Conservation (phyloP, 2,888 invertebrate genomes). For the Harmothoe impar region DNA sequence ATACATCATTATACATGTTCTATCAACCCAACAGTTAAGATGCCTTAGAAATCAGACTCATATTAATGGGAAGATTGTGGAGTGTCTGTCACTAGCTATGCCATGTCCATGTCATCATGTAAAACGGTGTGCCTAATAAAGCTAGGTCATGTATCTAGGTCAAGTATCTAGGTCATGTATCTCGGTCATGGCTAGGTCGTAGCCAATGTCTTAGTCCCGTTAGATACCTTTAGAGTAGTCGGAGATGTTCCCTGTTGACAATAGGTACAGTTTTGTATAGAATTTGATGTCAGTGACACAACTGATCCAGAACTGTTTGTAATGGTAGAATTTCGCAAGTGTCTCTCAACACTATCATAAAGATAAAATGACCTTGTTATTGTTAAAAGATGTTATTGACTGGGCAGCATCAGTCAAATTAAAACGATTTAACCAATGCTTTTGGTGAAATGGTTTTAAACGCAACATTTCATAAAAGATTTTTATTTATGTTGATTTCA, state of each 20-base stretch:
- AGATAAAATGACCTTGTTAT: background rate
- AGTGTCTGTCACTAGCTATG: slow-evolving; percentile 37
- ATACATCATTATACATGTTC: slow-evolving; percentile 35
- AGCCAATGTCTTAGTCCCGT: slow-evolving; percentile 21
- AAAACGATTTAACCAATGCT: background rate
- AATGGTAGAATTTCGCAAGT: background rate
- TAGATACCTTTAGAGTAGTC: slow-evolving; percentile 12
- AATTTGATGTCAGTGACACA: background rate
- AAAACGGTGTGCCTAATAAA: slow-evolving; percentile 50
- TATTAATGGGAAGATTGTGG: slow-evolving; percentile 31
- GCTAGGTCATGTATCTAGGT: slow-evolving; percentile 55
- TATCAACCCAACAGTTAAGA: slow-evolving; percentile 31
- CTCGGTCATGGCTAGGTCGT: slow-evolving; percentile 3
- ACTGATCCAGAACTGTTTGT: background rate
- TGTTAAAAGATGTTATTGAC: background rate
- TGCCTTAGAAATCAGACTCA: slow-evolving; percentile 51
- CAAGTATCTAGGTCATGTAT: slow-evolving; percentile 7
- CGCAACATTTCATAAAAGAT: background rate
- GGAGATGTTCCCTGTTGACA: background rate
- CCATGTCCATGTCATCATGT: slow-evolving; percentile 23
- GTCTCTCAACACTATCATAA: background rate
- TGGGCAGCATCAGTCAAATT: background rate
- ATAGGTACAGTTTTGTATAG: background rate
- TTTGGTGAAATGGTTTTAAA: background rate
- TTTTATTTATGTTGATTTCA: background rate